phyloP scores from a whole-genome alignment of 1,140 invertebrate genomes.

The Hypsibius dujardini region DNA sequence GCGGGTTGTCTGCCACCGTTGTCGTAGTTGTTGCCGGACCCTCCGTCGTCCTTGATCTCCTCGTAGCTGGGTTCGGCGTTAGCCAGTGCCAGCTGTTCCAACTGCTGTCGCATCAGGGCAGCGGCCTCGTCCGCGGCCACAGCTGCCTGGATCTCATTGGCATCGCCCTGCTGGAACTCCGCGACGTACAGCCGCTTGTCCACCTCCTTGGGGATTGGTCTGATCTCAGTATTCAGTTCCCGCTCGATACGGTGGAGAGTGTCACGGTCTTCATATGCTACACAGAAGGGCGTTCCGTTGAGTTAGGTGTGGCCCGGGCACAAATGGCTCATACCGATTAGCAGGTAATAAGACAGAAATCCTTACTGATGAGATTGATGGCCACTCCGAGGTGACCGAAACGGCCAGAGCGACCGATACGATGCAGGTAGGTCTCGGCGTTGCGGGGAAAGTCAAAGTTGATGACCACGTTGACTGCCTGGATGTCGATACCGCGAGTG shows the following conservation, averaged over 20 bases:
- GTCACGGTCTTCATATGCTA: constrained; percentile 95
- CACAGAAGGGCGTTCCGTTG: no score
- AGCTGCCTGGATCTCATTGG: constrained; percentile 33
- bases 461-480: constrained; percentile 84
- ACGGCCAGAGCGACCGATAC: constrained; percentile 40
- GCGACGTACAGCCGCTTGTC: constrained; percentile 89
- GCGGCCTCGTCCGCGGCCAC: constrained; percentile 32
- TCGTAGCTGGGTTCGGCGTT: no score
- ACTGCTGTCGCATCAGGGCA: no score
- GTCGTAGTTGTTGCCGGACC: no score
- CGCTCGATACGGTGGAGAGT: constrained; percentile 93
- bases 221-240: constrained; percentile 95
- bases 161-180: constrained; percentile 41
- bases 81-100: no score
- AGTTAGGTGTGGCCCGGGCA: no score
- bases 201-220: constrained; percentile 95
- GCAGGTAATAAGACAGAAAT: no score
- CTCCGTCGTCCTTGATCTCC: no score
- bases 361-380: constrained; percentile 42
- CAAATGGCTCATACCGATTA: no score
- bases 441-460: constrained; percentile 43
- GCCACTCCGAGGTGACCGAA: constrained; percentile 41
- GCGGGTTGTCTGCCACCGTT: no score
- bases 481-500: constrained; percentile 97
- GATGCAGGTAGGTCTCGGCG: constrained; percentile 42